phyloP scores from a whole-genome alignment of 2,888 invertebrate genomes.

The Euzophera pinguis region DNA sequence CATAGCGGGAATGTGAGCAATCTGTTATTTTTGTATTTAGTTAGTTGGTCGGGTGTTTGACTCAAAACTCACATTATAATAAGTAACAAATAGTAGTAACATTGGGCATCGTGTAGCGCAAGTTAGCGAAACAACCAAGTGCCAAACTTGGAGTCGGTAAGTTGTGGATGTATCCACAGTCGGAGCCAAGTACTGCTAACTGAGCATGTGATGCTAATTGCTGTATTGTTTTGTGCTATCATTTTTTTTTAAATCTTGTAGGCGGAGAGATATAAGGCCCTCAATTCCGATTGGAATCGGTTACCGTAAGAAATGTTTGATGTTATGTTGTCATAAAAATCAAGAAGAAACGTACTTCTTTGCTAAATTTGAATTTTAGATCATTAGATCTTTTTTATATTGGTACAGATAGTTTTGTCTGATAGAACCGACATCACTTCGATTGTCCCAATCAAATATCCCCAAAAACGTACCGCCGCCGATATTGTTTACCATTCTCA shows the following conservation, averaged over 20 bases:
- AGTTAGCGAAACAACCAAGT: conserved; percentile 50
- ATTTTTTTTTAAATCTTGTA: too few species aligned
- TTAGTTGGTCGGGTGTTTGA: too few species aligned
- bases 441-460: not conserved
- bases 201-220: conserved; percentile 59
- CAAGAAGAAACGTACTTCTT: too few species aligned
- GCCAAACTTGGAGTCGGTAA: conserved; percentile 44
- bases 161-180: conserved; percentile 43
- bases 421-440: too few species aligned
- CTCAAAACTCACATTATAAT: not conserved
- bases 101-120: conserved; percentile 26
- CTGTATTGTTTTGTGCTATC: conserved; percentile 41
- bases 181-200: conserved; percentile 17
- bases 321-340: too few species aligned
- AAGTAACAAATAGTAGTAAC: conserved; percentile 23
- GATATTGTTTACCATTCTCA: conserved; percentile 14
- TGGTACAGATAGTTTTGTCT: too few species aligned
- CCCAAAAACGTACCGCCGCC: not conserved
- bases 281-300: too few species aligned
- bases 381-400: too few species aligned
- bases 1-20: too few species aligned
- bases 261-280: too few species aligned
- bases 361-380: not conserved
- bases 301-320: too few species aligned
- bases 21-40: too few species aligned